Base-by-base conservation (phyloP, 2,797 vertebrate genomes). In the Sternarchorhynchus goeldii region DNA sequence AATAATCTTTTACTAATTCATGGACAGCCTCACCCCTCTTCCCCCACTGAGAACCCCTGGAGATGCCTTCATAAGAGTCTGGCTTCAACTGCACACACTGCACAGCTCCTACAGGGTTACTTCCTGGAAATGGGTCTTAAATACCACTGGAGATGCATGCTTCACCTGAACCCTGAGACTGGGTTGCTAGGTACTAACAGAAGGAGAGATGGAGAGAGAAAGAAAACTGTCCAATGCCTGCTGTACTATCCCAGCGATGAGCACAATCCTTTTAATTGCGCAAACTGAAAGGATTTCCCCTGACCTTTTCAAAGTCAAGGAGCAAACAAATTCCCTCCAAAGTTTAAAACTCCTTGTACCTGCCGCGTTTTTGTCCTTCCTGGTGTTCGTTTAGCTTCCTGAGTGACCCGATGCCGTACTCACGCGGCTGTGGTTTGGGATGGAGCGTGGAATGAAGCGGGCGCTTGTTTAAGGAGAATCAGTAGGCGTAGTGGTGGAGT, bases 51-150 rank as follows among this genome's bases (percentile, higher is more conserved):
- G 92, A 93, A 89, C 86, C 90, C 85, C 17, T 72, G 8, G 88
- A 91, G 91, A 90, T 91, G 89, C 90, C 86, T 88, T 89, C 91
- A 91, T 92, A 90, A 91, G 79, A 83, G 86, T 87, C 86, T 85
- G 85, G 87, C 88, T 90, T 89, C 85, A 90, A 88, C 87, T 81
- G 85, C 81, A 85, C 65, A 73, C 88, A 87, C 87, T 88, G 88
- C 89, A 90, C 90, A 84, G 79, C 86, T 81, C 86, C 88, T 93
- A 88, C 88, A 91, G 89, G 87, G 88, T 88, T 86, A 86, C 88
- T 92, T 91, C 92, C 92, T 93, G 88, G 89, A 91, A 91, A 92
- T 90, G 89, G 87, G 88, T 92, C 93, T 93, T 91, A 91, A 92
- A 93, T 91, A 89, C 89, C 81, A 87, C 87, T 89, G 86, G 86